A percentile compares a stretch with the other conserved stretches of the same genome.
Evolutionary conservation across 2,888 invertebrate species (phyloP).

Genomic region (Anthophora plumipes): DNA sequence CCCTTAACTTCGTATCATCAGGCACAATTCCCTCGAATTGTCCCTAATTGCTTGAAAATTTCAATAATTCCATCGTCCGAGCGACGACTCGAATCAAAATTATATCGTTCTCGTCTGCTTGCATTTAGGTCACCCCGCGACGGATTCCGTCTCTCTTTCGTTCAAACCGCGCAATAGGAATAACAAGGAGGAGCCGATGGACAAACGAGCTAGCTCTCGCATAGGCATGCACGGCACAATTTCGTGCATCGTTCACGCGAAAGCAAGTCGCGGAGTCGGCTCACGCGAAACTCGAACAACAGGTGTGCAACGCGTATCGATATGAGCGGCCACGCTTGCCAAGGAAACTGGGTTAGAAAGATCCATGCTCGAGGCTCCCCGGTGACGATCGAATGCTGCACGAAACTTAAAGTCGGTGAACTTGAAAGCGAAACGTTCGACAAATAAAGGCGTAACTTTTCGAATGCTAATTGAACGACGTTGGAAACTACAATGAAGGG

Average conservation of each 20-base stretch:
- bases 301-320: constrained; percentile 61
- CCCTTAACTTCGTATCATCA: neutral
- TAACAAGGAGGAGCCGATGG: constrained; percentile 65
- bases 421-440: constrained; percentile 35
- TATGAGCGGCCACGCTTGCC: constrained; percentile 51
- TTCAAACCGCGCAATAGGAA: constrained; percentile 70
- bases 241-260: constrained; percentile 36
- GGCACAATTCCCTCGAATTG: constrained; percentile 42
- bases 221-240: constrained; percentile 17
- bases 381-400: neutral
- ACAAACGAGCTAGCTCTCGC: constrained; percentile 26
- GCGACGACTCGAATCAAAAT: constrained; percentile 38
- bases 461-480: neutral
- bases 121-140: constrained; percentile 67
- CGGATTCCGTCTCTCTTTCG: constrained; percentile 43
- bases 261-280: neutral
- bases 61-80: constrained; percentile 34
- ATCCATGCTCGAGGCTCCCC: constrained; percentile 39
- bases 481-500: neutral
- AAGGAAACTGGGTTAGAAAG: constrained; percentile 56
- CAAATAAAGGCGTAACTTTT: neutral
- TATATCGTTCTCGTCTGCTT: constrained; percentile 38
- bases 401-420: constrained; percentile 11
- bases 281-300: constrained; percentile 60
- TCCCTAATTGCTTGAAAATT: constrained; percentile 46